Evolutionary conservation across 2,888 invertebrate genomes (phyloP).

Genomic region (Lysandra bellargus): DNA sequence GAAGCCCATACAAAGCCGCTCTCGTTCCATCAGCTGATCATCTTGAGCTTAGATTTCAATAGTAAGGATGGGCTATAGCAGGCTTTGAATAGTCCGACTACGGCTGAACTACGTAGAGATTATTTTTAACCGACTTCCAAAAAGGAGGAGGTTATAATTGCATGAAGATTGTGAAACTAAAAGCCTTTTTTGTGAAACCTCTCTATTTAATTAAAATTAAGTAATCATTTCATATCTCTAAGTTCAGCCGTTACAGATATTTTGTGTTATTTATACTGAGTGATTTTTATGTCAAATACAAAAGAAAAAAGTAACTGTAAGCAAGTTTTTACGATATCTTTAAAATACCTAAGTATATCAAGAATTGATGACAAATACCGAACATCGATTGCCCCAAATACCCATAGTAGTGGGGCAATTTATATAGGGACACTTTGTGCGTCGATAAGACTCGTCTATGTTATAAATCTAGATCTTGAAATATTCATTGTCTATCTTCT

Average conservation of each 20-base stretch:
- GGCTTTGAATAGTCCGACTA: neutral
- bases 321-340: neutral
- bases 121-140: too few species aligned
- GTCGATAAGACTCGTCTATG: neutral
- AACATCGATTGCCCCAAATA: neutral
- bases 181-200: neutral
- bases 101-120: too few species aligned
- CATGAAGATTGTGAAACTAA: neutral
- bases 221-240: neutral
- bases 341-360: neutral
- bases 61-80: neutral
- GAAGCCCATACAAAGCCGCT: constrained; percentile 16
- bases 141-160: too few species aligned
- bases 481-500: neutral
- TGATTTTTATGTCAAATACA: neutral
- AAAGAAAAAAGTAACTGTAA: neutral
- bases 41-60: neutral
- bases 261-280: neutral
- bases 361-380: too few species aligned
- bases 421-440: neutral
- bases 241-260: neutral
- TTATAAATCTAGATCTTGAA: neutral
- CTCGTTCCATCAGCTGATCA: constrained; percentile 12
- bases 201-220: too few species aligned
- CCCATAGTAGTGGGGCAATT: neutral